Evolutionary conservation across 2,113 vertebrate genomes (phyloP).

Genomic region (Chaetorhynchus papuensis): DNA sequence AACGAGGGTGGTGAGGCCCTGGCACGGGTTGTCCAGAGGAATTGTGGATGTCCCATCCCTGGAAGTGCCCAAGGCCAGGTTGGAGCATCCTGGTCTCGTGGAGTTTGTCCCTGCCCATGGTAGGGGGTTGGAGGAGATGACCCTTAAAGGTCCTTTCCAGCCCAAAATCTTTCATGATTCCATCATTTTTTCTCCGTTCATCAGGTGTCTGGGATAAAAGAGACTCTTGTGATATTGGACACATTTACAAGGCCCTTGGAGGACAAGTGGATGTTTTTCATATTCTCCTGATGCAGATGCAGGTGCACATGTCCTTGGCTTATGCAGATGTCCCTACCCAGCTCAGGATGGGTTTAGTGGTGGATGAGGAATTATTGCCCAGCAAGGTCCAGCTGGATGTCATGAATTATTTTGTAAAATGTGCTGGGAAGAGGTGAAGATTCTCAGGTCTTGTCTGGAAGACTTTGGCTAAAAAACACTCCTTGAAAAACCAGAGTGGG

Average conservation of each 20-base stretch:
- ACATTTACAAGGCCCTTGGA: not conserved
- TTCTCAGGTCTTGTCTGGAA: not conserved
- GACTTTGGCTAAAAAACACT: not conserved
- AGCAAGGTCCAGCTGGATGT: not conserved
- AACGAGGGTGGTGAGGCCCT: rapidly evolving
- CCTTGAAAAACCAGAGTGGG: not conserved
- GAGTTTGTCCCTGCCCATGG: not conserved
- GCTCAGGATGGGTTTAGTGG: not conserved
- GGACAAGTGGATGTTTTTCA: not conserved
- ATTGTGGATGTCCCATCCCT: not conserved
- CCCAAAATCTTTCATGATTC: not conserved
- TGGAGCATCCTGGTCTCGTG: not conserved
- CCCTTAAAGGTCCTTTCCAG: not conserved
- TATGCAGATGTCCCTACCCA: rapidly evolving
- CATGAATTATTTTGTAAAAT: not conserved
- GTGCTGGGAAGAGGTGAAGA: not conserved
- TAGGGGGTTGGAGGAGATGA: not conserved
- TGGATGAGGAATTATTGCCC: not conserved
- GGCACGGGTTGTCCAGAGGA: not conserved
- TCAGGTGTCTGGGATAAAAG: not conserved
- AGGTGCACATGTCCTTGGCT: not conserved
- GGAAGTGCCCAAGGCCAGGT: not conserved
- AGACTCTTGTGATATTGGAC: not conserved
- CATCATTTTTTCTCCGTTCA: not conserved
- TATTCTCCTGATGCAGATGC: not conserved